Evolutionary conservation across 2,113 vertebrate species (phyloP).

Genomic region (Enhydra lutris): DNA sequence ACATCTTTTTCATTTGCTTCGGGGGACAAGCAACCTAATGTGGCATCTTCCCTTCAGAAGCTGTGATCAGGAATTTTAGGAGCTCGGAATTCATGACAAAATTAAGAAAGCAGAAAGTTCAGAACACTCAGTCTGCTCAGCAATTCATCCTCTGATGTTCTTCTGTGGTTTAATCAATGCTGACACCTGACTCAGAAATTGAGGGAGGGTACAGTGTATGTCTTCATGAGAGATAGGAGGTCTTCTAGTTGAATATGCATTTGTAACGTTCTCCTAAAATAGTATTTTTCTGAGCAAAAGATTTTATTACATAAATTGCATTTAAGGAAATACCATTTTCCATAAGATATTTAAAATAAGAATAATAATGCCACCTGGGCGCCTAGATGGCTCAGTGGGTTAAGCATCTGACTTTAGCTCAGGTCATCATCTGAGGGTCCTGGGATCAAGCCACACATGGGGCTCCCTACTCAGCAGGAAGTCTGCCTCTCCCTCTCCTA

Average conservation of each 20-base stretch:
- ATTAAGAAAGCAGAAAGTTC: conserved; percentile 54
- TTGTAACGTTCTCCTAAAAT: conserved; percentile 8
- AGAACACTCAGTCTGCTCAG: not conserved
- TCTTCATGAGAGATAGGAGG: conserved; percentile 18
- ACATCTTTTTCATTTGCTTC: conserved; percentile 49
- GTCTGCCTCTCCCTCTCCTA: not conserved
- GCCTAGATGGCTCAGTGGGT: not conserved
- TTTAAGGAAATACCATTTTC: not conserved
- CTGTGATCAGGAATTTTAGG: conserved; percentile 52
- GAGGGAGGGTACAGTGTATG: not conserved
- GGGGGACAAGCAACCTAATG: not conserved
- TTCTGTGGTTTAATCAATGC: conserved; percentile 61
- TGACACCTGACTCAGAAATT: conserved; percentile 57
- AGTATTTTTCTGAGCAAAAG: conserved; percentile 52
- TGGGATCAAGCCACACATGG: not conserved
- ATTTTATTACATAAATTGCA: not conserved
- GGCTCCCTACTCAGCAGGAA: not conserved
- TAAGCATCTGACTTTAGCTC: not conserved
- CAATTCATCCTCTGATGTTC: conserved; percentile 59
- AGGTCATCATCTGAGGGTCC: not conserved
- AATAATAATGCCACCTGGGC: not conserved
- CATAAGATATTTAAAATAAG: not conserved
- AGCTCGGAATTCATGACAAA: conserved; percentile 55
- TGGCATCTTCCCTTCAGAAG: conserved; percentile 5
- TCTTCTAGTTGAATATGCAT: conserved; percentile 51